Base-by-base conservation (phyloP, 2,888 invertebrate species). In the Eupsilia transversa region DNA sequence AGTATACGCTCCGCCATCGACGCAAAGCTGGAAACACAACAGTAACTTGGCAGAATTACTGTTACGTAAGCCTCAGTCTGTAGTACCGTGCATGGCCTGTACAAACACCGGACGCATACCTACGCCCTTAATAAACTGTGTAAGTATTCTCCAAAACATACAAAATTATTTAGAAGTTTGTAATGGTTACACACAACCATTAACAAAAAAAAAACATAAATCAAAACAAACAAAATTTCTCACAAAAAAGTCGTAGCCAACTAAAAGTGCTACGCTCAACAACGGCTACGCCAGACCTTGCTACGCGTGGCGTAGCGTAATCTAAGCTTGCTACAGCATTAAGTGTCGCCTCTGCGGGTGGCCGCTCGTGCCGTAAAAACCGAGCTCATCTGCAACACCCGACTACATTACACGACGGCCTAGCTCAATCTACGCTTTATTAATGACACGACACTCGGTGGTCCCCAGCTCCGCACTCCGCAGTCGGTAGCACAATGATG, bases 361-460 rank as follows among this genome's bases (percentile, higher is more conserved):
- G 96, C 90, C 95, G 91, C 95, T 96, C 95, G 95, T 96, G 95
- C 95, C 94, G 94, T 95, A 95, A 96, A 95, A 96, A 95, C 95
- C 94, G 87, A 94, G 87, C 93, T 95, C 96, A 96, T 96, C 96
- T 95, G 90, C 92, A 89, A 87, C 92, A 92, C 90, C 91, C 78
- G 92, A 91, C 91, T 92, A 94, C 93, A 95, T 95, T 95, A 95
- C 80, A 75, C 90, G 92, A 92, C 91, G 90, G 92, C 90, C 94
- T 94, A 94, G 94, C 92, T 91, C 94, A 93, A 95, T 95, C 93
- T 94, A 90, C 90, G 88, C 89, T 93, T 94, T 94, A 95, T 95
- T 95, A 96, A 94, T 94, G 93, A 92, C 91, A 85, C 88, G 83
- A 87, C 88, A 87, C 90, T 90, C 89, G 93, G 93, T 94, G 93